Base-by-base conservation (phyloP, 2,888 invertebrate species). In the Caradrina kadenii region DNA sequence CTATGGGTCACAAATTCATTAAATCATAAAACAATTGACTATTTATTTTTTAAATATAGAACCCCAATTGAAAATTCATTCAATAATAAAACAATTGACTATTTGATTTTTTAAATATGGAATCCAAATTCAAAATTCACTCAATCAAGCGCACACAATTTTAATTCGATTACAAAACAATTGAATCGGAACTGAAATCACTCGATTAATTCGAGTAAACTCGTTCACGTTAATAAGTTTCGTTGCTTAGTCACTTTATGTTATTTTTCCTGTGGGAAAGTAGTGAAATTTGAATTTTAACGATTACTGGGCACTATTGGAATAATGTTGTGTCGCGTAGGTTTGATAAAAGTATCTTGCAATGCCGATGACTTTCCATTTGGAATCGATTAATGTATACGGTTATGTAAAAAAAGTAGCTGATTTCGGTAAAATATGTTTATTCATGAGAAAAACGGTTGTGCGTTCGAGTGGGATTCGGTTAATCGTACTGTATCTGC, bases 251-350 rank as follows among this genome's bases (percentile, higher is more conserved):
- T 85, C 85, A 85, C 78, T 81, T 82, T 77, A 78, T 81, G 75
- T 80, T 83, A 84, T 82, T 83, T 63, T 88, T 88, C 86, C 87
- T 86, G 86, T 89, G 88, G 88, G 90, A 88, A 86, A 80, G 76
- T 72, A 76, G 69, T 73, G 78, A 81, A 82, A 88, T 89, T 88
- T 85, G 67, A 89, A 89, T 87, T 86, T 87, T 86, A 86, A 90
- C 83, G 86, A 80, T 71, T 35, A 39, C 54, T 66, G 42, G 31
- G 22, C 39, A 62, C 69, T 67, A 69, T 71, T 35, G 5, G 39
- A 54, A 62, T 76, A 55, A 69, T 69, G 68, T 69, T 61, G 1
- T 62, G 69, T 68, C 70, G 73, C 65, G 70, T 73, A 71, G 70
- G 81, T 65, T 81, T 75, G 49, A 54, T 66, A 69, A 63, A 50